Base-by-base conservation (phyloP, 1,140 invertebrate genomes). In the Rhagoletis pomonella region DNA sequence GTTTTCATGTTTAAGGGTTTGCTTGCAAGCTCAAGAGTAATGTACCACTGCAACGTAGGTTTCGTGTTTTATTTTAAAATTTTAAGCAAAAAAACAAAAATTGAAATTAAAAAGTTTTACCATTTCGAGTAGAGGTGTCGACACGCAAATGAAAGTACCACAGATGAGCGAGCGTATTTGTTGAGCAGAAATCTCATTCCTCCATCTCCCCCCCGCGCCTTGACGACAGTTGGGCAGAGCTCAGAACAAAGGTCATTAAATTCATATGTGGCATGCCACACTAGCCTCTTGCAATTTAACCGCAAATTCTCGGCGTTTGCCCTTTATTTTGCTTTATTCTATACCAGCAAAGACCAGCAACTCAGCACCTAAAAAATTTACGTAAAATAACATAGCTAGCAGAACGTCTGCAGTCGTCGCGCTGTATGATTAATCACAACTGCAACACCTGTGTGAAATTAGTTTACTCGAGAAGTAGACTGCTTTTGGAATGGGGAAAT, bases 251-350 rank as follows among this genome's bases (percentile, higher is more conserved):
- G 67, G 42, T 73, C 67, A 73, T 73, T 73, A 47, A 73, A 73
- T 47, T 73, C 67, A 73, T 39, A 73, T 73, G 67, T 47, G 42
- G 67, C 67, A 73, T 73, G 67, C 67, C 67, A 47, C 67, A 73
- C 67, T 44, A 73, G 14, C 39, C 67, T 42, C 39, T 17, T 73
- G 42, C 12, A 14, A 73, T 73, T 73, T 39, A 73, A 73, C 39
- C 42, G 42, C 39, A 73, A 47, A 14, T 39, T 73, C 42, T 73
- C 67, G 17, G 42, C 10, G 67, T 47, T 73, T 73, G 67, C 42
- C 44, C 44, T 17, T 55, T 55, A 55, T 55, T 55, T 10, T 7
- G 50, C 50, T 55, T 55, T 55, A 7, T 55, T 55, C 50, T 55
- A 55, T 10, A 10, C 5, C 5, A 10, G 50, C 10, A 55, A 55